A percentile compares a stretch with the other conserved stretches of the same genome.
Conservation (phyloP, 1,140 invertebrate genomes). For the Chelonus insularis region DNA sequence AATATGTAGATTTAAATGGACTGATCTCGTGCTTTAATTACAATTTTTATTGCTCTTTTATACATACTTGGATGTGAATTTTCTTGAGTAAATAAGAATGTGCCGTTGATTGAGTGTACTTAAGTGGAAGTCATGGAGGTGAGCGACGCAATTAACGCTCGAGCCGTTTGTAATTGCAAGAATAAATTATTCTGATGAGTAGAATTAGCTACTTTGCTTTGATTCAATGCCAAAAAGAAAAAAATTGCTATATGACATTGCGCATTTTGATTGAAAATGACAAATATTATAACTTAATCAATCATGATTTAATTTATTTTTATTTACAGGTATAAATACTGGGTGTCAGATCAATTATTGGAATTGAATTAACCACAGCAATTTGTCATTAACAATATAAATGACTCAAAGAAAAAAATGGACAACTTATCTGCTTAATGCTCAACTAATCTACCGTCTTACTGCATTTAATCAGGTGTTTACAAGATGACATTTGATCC, state of each 20-base stretch:
- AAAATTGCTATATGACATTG: not conserved
- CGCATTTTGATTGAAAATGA: not conserved
- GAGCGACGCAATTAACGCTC: conserved; percentile 11
- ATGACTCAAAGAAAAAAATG: not conserved
- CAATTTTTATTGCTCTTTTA: conserved; percentile 1
- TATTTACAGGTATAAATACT: not conserved
- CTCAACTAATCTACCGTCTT: not conserved
- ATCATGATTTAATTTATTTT: conserved; percentile 1
- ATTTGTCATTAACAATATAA: no score
- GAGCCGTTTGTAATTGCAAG: not conserved
- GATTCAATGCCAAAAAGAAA: not conserved
- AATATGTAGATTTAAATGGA: not conserved
- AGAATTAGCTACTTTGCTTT: not conserved
- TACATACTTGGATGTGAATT: not conserved
- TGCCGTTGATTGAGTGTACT: conserved; percentile 4
- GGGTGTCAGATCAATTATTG: not conserved
- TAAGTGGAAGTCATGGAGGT: conserved; percentile 3
- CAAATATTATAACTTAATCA: conserved; percentile 1
- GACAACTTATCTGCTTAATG: not conserved
- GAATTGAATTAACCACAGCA: no score
- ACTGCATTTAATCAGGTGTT: not conserved
- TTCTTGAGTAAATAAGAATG: not conserved
- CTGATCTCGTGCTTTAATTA: not conserved
- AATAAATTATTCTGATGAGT: not conserved
- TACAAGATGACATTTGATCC: conserved; percentile 2